These are phyloP conservation scores for Chymomyza fuscimana DNA, from an alignment of 2,888 invertebrate genomes.

Conservation along the genomic window DNA sequence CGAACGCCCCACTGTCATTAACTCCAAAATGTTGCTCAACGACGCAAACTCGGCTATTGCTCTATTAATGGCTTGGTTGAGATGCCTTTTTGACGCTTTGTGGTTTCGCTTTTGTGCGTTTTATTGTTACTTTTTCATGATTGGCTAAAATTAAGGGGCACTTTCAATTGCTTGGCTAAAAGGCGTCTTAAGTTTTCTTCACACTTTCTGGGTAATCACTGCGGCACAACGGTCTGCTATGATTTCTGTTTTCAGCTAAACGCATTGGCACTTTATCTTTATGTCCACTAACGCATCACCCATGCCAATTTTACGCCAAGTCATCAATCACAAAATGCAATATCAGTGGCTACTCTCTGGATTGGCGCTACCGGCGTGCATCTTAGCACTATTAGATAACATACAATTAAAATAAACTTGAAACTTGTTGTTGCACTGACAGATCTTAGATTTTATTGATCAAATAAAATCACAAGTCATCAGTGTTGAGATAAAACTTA, in stretches of 20 bases:
- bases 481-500: background rate
- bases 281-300: constrained; percentile 65
- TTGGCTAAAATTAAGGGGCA: constrained; percentile 33
- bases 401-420: background rate
- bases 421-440: background rate
- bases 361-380: constrained; percentile 41
- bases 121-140: constrained; percentile 58
- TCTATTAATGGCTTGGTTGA: constrained; percentile 43
- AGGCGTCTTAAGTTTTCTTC: constrained; percentile 52
- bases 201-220: constrained; percentile 67
- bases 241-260: constrained; percentile 52
- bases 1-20: background rate
- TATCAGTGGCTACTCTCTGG: constrained; percentile 3
- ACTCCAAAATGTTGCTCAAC: constrained; percentile 8
- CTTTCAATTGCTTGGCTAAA: constrained; percentile 52
- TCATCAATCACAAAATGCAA: constrained; percentile 57
- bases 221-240: constrained; percentile 45
- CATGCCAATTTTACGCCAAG: constrained; percentile 53
- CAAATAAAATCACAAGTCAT: background rate
- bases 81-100: constrained; percentile 16
- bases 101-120: constrained; percentile 55
- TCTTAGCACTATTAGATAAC: background rate
- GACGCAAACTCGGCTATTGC: constrained; percentile 31
- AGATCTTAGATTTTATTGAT: background rate
- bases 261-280: constrained; percentile 56